phyloP scores from a whole-genome alignment of 2,113 vertebrate genomes.

The Pagrus major region DNA sequence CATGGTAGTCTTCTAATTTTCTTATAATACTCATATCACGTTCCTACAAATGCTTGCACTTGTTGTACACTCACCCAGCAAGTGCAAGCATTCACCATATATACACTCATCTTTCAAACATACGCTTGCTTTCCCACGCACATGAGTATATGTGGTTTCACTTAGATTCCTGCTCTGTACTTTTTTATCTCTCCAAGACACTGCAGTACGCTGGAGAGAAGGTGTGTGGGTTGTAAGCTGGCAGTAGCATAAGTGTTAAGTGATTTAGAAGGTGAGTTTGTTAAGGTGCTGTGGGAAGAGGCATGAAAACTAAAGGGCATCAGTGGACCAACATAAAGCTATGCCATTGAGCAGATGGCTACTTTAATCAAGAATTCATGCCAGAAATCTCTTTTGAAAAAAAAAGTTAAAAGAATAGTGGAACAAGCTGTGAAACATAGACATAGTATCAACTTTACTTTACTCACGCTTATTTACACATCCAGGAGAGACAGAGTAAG shows the following conservation, averaged over 20 bases:
- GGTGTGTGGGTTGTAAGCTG: constrained; percentile 56
- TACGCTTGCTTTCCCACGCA: constrained; percentile 46
- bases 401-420: not conserved
- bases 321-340: not conserved
- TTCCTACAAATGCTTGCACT: constrained; percentile 6
- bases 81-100: constrained; percentile 5
- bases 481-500: not conserved
- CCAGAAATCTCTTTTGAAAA: too few species aligned
- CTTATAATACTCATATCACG: not conserved
- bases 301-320: not conserved
- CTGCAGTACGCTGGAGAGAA: constrained; percentile 26
- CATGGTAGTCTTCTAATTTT: too few species aligned
- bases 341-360: not conserved
- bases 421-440: not conserved
- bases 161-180: constrained; percentile 12
- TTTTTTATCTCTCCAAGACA: constrained; percentile 5
- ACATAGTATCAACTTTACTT: not conserved
- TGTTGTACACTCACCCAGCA: not conserved
- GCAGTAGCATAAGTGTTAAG: constrained; percentile 38
- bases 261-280: constrained; percentile 56
- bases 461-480: too few species aligned
- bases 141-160: constrained; percentile 23
- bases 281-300: constrained; percentile 8
- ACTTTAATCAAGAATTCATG: not conserved
- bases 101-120: constrained; percentile 1